Conservation (phyloP, 1,140 invertebrate genomes). For the Pteromalus puparum region DNA sequence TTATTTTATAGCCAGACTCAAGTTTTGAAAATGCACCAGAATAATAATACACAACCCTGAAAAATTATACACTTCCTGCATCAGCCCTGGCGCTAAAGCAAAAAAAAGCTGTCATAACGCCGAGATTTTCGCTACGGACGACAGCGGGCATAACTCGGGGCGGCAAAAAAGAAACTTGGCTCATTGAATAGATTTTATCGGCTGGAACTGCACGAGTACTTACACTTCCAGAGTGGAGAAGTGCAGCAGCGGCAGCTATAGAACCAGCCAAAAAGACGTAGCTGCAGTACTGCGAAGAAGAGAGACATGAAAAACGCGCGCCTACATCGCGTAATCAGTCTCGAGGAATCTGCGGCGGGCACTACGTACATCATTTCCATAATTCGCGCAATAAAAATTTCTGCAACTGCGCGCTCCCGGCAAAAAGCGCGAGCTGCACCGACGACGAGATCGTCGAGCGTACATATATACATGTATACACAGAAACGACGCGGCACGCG, state of each 20-base stretch:
- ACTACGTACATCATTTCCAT: constrained; percentile 24
- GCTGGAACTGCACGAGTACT: constrained; percentile 41
- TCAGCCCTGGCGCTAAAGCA: background rate
- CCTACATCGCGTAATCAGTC: constrained; percentile 26
- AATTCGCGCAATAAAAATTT: constrained; percentile 30
- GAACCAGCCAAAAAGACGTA: background rate
- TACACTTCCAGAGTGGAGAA: background rate
- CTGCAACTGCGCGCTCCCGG: background rate
- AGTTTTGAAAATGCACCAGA: too few relatives aligned
- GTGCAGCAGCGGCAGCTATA: background rate
- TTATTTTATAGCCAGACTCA: too few relatives aligned
- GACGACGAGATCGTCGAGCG: background rate
- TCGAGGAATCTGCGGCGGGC: background rate
- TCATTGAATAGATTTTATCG: constrained; percentile 51
- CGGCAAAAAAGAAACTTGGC: constrained; percentile 40
- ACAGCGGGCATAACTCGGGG: constrained; percentile 40
- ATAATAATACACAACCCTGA: too few relatives aligned
- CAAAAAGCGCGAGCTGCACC: background rate
- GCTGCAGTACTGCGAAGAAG: background rate
- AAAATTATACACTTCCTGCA: constrained; percentile 12
- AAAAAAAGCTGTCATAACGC: constrained; percentile 18
- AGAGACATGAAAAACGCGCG: background rate
- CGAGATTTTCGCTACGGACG: constrained; percentile 14
- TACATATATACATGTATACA: background rate
- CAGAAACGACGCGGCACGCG: background rate